Conservation (phyloP, 2,797 vertebrate genomes). For the Leuciscus waleckii region DNA sequence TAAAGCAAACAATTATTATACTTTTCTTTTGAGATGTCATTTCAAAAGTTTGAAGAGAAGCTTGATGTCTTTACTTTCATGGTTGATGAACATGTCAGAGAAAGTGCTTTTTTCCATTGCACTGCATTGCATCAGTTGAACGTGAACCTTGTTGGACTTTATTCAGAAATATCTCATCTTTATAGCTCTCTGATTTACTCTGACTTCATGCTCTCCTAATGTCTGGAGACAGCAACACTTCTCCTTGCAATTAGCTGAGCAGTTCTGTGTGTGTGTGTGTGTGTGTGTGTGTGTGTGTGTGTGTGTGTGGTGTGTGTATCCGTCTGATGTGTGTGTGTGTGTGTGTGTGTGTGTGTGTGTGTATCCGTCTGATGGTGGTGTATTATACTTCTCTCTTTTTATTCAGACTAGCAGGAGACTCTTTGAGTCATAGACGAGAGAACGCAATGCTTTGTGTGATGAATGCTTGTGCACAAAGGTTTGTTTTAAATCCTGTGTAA, state of each 20-base stretch:
- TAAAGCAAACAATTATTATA: not conserved
- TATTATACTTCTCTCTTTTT: conserved; percentile 13
- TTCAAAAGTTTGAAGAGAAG: not conserved
- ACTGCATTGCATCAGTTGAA: conserved; percentile 69
- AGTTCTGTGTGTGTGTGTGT: not conserved
- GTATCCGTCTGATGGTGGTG: not conserved
- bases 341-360: conserved; percentile 25
- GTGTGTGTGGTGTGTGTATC: conserved; percentile 7
- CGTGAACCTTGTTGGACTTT: conserved; percentile 47
- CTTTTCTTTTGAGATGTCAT: not conserved
- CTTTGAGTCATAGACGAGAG: conserved; percentile 21
- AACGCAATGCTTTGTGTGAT: conserved; percentile 44
- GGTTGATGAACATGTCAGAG: conserved; percentile 3
- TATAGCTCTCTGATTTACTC: not conserved
- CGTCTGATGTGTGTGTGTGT: conserved; percentile 11
- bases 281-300: not conserved
- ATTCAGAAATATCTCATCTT: conserved; percentile 33
- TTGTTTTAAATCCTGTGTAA: conserved; percentile 54
- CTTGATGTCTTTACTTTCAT: not conserved
- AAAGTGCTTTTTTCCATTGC: conserved; percentile 66
- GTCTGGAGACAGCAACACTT: conserved; percentile 7
- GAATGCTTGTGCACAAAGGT: conserved; percentile 40
- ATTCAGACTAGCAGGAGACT: conserved; percentile 13
- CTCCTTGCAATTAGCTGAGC: conserved; percentile 21
- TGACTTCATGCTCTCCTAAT: not conserved